Evolutionary conservation across 2,113 vertebrate genomes (phyloP), one percentile per base, ranked within the genome.

Genomic region (Egretta garzetta): DNA sequence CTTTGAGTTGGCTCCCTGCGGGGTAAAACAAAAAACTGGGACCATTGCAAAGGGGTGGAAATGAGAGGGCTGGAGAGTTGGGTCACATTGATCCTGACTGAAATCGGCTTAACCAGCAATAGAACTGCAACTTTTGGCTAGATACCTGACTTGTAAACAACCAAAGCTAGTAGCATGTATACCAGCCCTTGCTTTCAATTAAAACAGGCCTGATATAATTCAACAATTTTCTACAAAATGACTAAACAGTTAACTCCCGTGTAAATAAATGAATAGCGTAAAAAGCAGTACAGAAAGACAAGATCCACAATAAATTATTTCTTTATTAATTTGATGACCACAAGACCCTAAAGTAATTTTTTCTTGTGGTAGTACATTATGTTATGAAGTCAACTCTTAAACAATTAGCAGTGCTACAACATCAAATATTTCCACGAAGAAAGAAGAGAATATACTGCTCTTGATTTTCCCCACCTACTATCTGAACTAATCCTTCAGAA

Each of bases 1-100:
- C 8, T 70, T 21, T 0, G 1, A 81, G 18, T 0, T 72, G 55
- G 23, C 41, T 62, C 22, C 18, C 37, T 9, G 4, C 13, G 67
- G 26, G 23, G 33, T 43, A n/a, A 82, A 83, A 60, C 6, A 50
- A n/a, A 19, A 50, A 50, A 56, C 16, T 0, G 2, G 7, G 14
- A 71, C 45, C 10, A 64, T 6, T 18, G 56, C 23, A 83, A 75
- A 89, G 30, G 2, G 19, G 16, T 21, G 14, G 35, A 79, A 93
- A 62, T 12, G 6, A 86, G 60, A 60, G 10, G 7, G 2, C 12
- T 73, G 37, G 16, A 86, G 39, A 66, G 30, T 3, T 53, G 20
- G 26, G 33, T 52, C 35, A 62, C 35, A 12, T 0, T n/a, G 45
- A 74, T 10, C 15, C 20, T 52, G 15, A 33, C 1, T n/a, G 35